Base-by-base conservation (phyloP, 1,140 invertebrate genomes). In the Aphis craccivora region DNA sequence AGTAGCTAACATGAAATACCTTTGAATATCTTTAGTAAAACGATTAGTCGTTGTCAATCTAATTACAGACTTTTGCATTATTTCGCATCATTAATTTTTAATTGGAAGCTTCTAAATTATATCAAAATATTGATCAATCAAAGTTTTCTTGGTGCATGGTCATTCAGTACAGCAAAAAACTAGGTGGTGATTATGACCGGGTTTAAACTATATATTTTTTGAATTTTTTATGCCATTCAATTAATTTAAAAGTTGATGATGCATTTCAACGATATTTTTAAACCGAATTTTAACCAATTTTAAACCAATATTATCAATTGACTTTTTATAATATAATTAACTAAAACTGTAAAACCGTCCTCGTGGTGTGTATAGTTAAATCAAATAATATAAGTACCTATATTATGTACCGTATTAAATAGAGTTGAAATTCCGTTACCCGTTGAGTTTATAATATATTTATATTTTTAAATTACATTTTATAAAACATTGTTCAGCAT, bases 61-160 rank as follows among this genome's bases (percentile, higher is more conserved):
- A 55, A 89, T 40, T 89, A 37, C 30, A 55, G 51, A 55, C 48
- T 53, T 48, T 37, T 89, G 37, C 51, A 89, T 53, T 89, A 89
- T 89, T 89, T 89, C 51, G 23, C 87, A 37, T 37, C 87, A 55
- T 89, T 89, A 89, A 37, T 89, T 55, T 89, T 53, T 55, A 53
- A 89, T 89, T 55, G 51, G 35, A 18, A 14, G 48, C n/a, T 55
- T 55, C 55, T 55, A 55, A 89, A 89, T 55, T 89, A 55, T 89
- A 89, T 37, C 20, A 1, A 4, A 55, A 55, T 89, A 89, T 37
- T 37, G 51, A 89, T 55, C 22, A 35, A 25, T 89, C 25, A 37
- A 37, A 53, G 35, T 88, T 88, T 88, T 2, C 48, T 45, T 86
- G 84, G 4, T 86, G 5, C 8, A 45, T 4, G 9, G 25, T 86